Evolutionary conservation across 2,888 invertebrate genomes (phyloP).

Genomic region (Tachystola acroxantha): DNA sequence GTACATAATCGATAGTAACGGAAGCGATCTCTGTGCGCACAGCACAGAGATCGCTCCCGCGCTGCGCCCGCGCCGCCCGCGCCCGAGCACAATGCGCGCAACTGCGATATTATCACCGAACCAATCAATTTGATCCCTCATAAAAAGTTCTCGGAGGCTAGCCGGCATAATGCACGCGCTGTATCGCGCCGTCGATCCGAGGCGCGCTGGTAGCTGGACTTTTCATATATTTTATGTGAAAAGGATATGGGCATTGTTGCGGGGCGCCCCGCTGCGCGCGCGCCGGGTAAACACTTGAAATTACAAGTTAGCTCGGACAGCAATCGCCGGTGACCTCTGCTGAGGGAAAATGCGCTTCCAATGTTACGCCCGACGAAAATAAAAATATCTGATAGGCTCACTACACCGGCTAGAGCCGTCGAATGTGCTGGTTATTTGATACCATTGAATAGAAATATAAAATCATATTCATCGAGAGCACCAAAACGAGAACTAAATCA

Average conservation of each 20-base stretch:
- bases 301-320: slow-evolving; percentile 66
- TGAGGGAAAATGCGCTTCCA: slow-evolving; percentile 66
- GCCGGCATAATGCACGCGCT: slow-evolving; percentile 57
- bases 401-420: slow-evolving; percentile 1
- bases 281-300: slow-evolving; percentile 74
- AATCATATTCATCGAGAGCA: slow-evolving; percentile 16
- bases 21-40: slow-evolving; percentile 34
- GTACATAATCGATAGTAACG: slow-evolving; percentile 39
- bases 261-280: slow-evolving; percentile 62
- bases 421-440: slow-evolving; percentile 16
- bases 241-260: slow-evolving; percentile 76
- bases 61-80: slow-evolving; percentile 17
- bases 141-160: slow-evolving; percentile 72
- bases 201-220: slow-evolving; percentile 63
- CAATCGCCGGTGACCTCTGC: slow-evolving; percentile 24
- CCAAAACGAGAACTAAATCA: neutral
- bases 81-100: slow-evolving; percentile 53
- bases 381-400: slow-evolving; percentile 44
- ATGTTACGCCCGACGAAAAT: slow-evolving; percentile 67
- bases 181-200: slow-evolving; percentile 68
- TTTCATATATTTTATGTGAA: slow-evolving; percentile 78
- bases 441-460: slow-evolving; percentile 13
- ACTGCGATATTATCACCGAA: slow-evolving; percentile 69
- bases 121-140: slow-evolving; percentile 78
- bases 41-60: slow-evolving; percentile 27